phyloP scores from a whole-genome alignment of 2,113 vertebrate genomes.

The Psittacula cyanocephala region DNA sequence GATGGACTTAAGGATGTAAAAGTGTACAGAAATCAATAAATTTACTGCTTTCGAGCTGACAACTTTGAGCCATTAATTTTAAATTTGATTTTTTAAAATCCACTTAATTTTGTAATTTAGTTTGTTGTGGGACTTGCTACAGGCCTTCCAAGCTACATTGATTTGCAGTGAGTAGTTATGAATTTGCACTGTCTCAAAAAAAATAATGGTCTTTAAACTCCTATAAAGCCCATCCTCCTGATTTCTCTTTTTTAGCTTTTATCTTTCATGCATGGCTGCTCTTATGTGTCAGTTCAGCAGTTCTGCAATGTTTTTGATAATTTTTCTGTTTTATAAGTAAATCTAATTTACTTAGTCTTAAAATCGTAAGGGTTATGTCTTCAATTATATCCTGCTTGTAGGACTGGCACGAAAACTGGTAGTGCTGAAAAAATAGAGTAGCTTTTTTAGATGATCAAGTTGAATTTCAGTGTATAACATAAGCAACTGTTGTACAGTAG shows the following conservation, averaged over 20 bases:
- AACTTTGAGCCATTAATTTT: not conserved
- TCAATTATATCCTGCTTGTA: not conserved
- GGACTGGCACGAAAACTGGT: not conserved
- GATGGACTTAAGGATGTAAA: not conserved
- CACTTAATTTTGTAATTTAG: not conserved
- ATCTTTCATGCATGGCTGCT: not conserved
- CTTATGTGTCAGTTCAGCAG: not conserved
- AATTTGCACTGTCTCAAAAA: not conserved
- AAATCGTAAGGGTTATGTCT: not conserved
- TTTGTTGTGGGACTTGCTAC: not conserved
- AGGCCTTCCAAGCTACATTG: not conserved
- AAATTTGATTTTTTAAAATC: not conserved
- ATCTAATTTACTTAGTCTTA: not conserved
- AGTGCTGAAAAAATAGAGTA: not conserved
- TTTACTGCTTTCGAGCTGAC: not conserved
- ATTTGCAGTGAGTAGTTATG: not conserved
- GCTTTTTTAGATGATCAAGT: not conserved
- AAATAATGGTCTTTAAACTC: not conserved
- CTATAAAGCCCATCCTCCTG: not conserved
- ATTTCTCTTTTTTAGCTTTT: not conserved
- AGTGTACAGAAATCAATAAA: not conserved
- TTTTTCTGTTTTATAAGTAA: not conserved
- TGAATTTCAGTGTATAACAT: not conserved
- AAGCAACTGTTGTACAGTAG: not conserved
- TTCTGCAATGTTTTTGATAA: not conserved